Percentiles rank a stretch among this genome's conserved stretches.
Conservation (phyloP, 2,113 vertebrate species). For the Tor tambroides region DNA sequence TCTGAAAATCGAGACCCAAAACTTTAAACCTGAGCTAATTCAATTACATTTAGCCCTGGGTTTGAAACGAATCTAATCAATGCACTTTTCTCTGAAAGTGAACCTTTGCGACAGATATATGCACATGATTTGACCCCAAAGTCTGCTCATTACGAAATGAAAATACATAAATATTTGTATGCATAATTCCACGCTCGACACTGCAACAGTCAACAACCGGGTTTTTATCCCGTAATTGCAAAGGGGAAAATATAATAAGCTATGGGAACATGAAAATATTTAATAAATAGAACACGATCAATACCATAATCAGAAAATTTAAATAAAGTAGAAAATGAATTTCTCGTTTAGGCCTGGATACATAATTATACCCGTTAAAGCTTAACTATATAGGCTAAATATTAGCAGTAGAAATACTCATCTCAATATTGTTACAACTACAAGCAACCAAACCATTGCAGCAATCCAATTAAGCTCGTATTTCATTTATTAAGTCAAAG, state of each 20-base stretch:
- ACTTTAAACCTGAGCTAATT: slow-evolving; percentile 35
- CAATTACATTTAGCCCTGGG: slow-evolving; percentile 33
- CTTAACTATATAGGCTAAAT: neutral
- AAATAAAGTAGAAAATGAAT: neutral
- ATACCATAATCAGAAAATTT: neutral
- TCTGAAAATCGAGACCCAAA: slow-evolving; percentile 12
- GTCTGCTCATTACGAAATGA: neutral
- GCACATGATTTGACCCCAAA: neutral
- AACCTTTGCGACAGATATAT: slow-evolving; percentile 12
- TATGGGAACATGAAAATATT: neutral
- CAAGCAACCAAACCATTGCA: neutral
- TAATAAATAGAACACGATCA: neutral
- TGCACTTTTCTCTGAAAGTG: neutral
- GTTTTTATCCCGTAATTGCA: neutral
- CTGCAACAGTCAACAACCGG: neutral
- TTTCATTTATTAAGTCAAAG: slow-evolving; percentile 25
- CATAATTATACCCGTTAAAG: neutral
- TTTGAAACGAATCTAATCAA: slow-evolving; percentile 44
- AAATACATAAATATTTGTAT: neutral
- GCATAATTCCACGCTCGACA: neutral
- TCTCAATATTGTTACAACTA: slow-evolving; percentile 3
- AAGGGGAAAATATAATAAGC: neutral
- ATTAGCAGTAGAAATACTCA: neutral
- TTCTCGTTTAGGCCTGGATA: neutral
- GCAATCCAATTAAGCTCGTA: slow-evolving; percentile 1